phyloP scores from a whole-genome alignment of 92 coral and sea anemone species.

The Bergia puertoricense region DNA sequence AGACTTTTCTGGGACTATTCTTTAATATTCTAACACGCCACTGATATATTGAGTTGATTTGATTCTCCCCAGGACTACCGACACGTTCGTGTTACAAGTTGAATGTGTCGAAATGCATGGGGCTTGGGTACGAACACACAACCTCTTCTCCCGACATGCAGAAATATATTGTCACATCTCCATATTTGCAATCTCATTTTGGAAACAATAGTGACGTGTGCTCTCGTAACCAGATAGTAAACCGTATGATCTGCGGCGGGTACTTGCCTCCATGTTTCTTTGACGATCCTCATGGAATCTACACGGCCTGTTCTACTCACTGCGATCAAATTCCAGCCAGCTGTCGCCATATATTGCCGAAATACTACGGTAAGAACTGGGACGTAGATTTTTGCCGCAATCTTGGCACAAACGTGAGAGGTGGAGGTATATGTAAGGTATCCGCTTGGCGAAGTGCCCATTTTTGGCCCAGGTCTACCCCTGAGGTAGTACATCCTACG shows the following conservation, averaged over 20 bases:
- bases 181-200: not conserved
- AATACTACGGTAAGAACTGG: not conserved
- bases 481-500: not conserved
- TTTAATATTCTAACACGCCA: no score
- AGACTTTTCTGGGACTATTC: no score
- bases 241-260: conserved; percentile 62
- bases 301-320: conserved; percentile 68
- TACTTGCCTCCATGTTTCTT: conserved; percentile 71
- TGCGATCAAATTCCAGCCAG: conserved; percentile 47
- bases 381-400: not conserved
- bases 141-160: not conserved
- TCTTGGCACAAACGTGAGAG: not conserved
- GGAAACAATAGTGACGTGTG: not conserved
- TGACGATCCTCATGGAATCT: conserved; percentile 49
- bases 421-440: conserved; percentile 5
- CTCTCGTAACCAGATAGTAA: not conserved
- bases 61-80: conserved; percentile 49
- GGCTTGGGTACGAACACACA: conserved; percentile 66
- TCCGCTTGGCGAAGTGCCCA: conserved; percentile 25
- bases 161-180: not conserved
- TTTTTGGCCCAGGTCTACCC: conserved; percentile 16
- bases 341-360: conserved; percentile 32
- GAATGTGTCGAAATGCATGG: conserved; percentile 51
- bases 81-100: conserved; percentile 58
- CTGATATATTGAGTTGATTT: not conserved